Percentiles rank a stretch among this genome's conserved stretches.
Conservation (phyloP, 2,113 vertebrate species). For the Pionites leucogaster region DNA sequence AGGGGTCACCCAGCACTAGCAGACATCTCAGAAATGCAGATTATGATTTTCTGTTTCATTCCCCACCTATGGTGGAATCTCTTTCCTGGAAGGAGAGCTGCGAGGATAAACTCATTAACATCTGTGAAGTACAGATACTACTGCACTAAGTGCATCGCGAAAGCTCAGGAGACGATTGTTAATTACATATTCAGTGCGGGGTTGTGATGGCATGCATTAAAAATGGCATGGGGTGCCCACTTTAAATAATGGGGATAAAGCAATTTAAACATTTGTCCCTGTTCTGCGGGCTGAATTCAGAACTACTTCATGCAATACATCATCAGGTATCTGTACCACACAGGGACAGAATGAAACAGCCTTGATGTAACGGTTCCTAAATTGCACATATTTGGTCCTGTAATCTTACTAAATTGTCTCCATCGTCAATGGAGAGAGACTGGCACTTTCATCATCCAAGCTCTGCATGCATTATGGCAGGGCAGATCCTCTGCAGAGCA, state of each 20-base stretch:
- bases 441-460: neutral
- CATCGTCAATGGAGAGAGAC: neutral
- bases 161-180: neutral
- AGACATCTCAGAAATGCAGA: neutral
- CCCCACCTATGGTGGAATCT: neutral
- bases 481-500: neutral
- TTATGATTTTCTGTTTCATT: neutral
- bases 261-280: neutral
- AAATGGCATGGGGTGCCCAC: conserved; percentile 1
- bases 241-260: conserved; percentile 6
- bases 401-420: neutral
- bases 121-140: conserved; percentile 10
- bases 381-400: neutral
- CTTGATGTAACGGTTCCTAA: neutral
- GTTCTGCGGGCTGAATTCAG: neutral
- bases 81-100: neutral
- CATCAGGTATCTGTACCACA: neutral
- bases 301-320: neutral
- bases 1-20: neutral
- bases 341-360: neutral
- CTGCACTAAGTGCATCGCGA: neutral
- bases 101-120: conserved; percentile 8
- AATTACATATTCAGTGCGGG: neutral
- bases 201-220: neutral
- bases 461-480: neutral